These are phyloP conservation scores for Aphrophora alni DNA, from an alignment of 2,888 invertebrate genomes.

Conservation along the genomic window DNA sequence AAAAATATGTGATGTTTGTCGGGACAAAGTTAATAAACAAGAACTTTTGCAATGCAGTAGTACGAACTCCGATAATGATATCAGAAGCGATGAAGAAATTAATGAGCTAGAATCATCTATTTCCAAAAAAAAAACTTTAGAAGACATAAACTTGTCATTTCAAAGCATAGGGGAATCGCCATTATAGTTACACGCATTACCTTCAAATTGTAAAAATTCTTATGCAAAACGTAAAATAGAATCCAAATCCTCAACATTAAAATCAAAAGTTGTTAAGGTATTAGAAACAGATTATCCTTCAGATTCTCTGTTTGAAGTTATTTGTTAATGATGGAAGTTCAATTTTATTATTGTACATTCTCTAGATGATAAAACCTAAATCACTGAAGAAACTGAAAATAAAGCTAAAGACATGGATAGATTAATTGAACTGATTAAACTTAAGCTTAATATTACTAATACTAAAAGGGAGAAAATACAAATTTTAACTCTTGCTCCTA, in stretches of 20 bases:
- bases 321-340: no score
- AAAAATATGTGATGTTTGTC: constrained; percentile 24
- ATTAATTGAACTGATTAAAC: constrained; percentile 6
- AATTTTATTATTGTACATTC: not conserved
- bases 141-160: constrained; percentile 6
- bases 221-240: constrained; percentile 24
- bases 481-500: constrained; percentile 11
- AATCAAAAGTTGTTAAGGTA: constrained; percentile 9
- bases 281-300: constrained; percentile 10
- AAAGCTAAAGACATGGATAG: not conserved
- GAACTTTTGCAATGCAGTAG: constrained; percentile 8
- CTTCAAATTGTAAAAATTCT: not conserved
- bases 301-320: no score
- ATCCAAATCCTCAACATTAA: not conserved
- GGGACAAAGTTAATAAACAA: constrained; percentile 24
- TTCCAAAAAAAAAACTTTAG: constrained; percentile 14
- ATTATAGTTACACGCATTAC: not conserved
- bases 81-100: constrained; percentile 19
- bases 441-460: not conserved
- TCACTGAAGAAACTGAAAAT: not conserved
- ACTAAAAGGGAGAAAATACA: not conserved
- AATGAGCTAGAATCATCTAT: constrained; percentile 11
- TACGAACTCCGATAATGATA: constrained; percentile 6
- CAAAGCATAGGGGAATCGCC: constrained; percentile 13
- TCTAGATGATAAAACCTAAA: no score